phyloP scores from a whole-genome alignment of 2,797 vertebrate genomes.

The Neosalanx taihuensis region DNA sequence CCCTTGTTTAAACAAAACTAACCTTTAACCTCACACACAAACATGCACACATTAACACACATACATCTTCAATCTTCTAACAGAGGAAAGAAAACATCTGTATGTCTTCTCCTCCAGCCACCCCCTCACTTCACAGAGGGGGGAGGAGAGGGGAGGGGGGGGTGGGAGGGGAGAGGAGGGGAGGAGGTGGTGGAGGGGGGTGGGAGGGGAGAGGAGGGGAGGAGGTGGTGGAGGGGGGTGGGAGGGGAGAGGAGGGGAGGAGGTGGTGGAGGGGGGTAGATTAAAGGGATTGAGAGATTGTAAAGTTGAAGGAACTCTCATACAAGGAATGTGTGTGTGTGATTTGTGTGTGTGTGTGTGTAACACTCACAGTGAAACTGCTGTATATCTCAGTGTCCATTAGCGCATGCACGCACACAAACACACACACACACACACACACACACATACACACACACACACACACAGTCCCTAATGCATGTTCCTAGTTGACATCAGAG shows the following conservation, averaged over 20 bases:
- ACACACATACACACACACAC: conserved; percentile 7
- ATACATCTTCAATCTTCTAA: conserved; percentile 43
- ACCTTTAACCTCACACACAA: not conserved
- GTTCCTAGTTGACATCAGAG: conserved; percentile 37
- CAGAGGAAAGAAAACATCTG: conserved; percentile 64
- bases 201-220: not conserved
- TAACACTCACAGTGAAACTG: not conserved
- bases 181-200: not conserved
- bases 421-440: not conserved
- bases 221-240: not conserved
- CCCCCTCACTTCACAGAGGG: conserved; percentile 58
- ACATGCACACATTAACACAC: conserved; percentile 4
- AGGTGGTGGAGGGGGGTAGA: not conserved
- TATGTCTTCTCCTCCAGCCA: conserved; percentile 46
- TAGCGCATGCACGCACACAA: not conserved
- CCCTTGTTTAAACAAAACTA: too few species aligned
- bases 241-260: not conserved
- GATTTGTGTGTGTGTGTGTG: conserved; percentile 1
- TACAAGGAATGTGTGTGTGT: conserved; percentile 1
- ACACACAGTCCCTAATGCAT: conserved; percentile 1
- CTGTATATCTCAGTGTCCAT: not conserved
- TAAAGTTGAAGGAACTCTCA: not conserved
- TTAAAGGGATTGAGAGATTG: not conserved
- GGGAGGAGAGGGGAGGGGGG: not conserved
- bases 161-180: not conserved